A percentile compares a stretch with the other conserved stretches of the same genome.
Conservation (phyloP, 2,888 invertebrate species). For the Pyralis farinalis region DNA sequence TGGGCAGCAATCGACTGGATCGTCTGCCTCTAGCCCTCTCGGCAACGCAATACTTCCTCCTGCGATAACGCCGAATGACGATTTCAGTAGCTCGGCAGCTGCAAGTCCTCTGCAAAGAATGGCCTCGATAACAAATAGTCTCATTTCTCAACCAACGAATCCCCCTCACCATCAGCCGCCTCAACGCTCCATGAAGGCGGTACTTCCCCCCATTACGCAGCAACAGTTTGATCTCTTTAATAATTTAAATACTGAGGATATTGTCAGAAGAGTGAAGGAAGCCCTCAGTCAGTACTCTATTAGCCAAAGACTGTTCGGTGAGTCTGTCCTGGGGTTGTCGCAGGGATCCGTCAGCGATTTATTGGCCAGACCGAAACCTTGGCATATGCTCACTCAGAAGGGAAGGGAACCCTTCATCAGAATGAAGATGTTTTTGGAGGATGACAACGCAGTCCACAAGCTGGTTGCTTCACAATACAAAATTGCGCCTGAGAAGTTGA, state of each 20-base stretch:
- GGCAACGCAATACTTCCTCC: constrained; percentile 93
- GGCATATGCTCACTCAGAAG: constrained; percentile 99
- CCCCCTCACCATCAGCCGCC: constrained; percentile 92
- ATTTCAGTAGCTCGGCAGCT: constrained; percentile 89
- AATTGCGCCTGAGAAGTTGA: constrained; percentile 97
- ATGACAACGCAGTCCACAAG: constrained; percentile 97
- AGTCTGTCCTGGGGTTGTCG: constrained; percentile 97
- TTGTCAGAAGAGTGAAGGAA: constrained; percentile 97
- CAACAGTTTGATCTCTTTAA: constrained; percentile 99
- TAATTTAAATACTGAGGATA: constrained; percentile 98
- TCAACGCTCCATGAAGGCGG: constrained; percentile 96
- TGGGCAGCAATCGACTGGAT: constrained; percentile 87
- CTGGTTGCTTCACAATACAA: constrained; percentile 98
- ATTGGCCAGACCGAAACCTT: constrained; percentile 97
- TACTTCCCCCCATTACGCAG: constrained; percentile 98
- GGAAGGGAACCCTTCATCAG: constrained; percentile 98
- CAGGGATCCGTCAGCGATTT: constrained; percentile 99
- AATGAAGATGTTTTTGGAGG: constrained; percentile 98
- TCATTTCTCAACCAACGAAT: constrained; percentile 94
- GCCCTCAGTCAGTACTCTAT: constrained; percentile 97
- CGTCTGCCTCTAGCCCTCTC: constrained; percentile 91
- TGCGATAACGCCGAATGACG: constrained; percentile 89
- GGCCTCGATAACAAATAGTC: constrained; percentile 98
- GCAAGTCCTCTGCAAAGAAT: constrained; percentile 97
- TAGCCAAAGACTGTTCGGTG: constrained; percentile 98